Percentiles rank a stretch among this genome's conserved stretches.
Conservation (phyloP, 1,140 invertebrate species). For the Zaprionus africanus region DNA sequence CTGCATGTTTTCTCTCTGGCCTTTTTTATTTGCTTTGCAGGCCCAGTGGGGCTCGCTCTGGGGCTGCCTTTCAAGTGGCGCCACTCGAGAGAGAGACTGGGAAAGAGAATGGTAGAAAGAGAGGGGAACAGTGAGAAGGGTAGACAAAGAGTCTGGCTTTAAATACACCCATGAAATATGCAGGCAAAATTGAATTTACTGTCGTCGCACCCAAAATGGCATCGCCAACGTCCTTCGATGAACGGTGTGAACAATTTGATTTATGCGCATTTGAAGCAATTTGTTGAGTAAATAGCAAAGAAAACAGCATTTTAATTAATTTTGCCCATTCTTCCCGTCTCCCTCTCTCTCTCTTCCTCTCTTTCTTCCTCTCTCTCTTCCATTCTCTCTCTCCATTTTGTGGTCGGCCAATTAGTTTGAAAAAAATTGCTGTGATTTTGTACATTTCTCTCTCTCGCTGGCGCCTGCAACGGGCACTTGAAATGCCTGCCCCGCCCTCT, state of each 20-base stretch:
- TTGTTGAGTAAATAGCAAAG: constrained; percentile 78
- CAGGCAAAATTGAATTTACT: constrained; percentile 72
- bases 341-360: constrained; percentile 29
- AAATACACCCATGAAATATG: constrained; percentile 67
- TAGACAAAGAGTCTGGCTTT: too few relatives aligned
- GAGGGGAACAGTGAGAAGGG: not conserved
- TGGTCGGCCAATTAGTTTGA: constrained; percentile 66
- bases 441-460: constrained; percentile 44
- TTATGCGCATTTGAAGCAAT: constrained; percentile 81
- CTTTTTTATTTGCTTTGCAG: constrained; percentile 15
- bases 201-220: constrained; percentile 20
- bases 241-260: constrained; percentile 78
- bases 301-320: constrained; percentile 79
- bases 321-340: constrained; percentile 35
- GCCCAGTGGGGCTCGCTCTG: constrained; percentile 20
- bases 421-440: constrained; percentile 65
- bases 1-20: constrained; percentile 27
- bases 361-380: constrained; percentile 22
- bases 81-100: constrained; percentile 39
- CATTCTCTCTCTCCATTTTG: constrained; percentile 34
- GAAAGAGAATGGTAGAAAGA: not conserved
- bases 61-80: constrained; percentile 32
- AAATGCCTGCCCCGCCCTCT: constrained; percentile 11
- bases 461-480: constrained; percentile 59
- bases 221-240: constrained; percentile 38